A percentile compares a stretch with the other conserved stretches of the same genome.
Conservation (phyloP, 2,888 invertebrate genomes). For the Sphaerophoria rueppellii region DNA sequence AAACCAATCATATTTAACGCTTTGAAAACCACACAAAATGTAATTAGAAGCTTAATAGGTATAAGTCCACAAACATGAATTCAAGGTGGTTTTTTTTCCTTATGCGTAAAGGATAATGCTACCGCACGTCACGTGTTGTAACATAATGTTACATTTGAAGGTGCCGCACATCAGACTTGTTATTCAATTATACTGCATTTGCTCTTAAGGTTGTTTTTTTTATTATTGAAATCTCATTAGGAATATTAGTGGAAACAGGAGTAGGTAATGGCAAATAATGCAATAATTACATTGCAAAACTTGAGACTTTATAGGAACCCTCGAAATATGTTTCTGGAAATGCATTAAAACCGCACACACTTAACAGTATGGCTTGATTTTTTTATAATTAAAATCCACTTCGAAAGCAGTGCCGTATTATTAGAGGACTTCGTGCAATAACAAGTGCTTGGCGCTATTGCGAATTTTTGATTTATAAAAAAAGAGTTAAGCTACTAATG, state of each 20-base stretch:
- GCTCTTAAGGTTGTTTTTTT: slow-evolving; percentile 46
- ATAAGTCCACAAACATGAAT: slow-evolving; percentile 36
- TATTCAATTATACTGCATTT: slow-evolving; percentile 75
- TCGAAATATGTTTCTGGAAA: slow-evolving; percentile 42
- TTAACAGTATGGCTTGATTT: slow-evolving; percentile 71
- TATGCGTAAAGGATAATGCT: slow-evolving; percentile 19
- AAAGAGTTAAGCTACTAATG: slow-evolving; percentile 48
- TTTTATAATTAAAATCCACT: slow-evolving; percentile 65
- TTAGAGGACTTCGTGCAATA: slow-evolving; percentile 39
- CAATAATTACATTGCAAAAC: slow-evolving; percentile 65
- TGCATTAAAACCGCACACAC: slow-evolving; percentile 67
- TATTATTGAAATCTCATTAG: slow-evolving; percentile 71
- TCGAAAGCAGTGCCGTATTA: slow-evolving; percentile 42
- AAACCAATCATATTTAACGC: slow-evolving; percentile 67
- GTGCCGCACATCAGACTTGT: slow-evolving; percentile 52
- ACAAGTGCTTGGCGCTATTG: slow-evolving; percentile 53
- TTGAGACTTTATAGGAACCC: slow-evolving; percentile 56
- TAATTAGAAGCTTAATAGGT: slow-evolving; percentile 66
- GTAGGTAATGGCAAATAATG: slow-evolving; percentile 65
- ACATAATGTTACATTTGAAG: slow-evolving; percentile 54
- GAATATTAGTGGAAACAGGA: slow-evolving; percentile 41
- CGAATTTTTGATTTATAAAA: slow-evolving; percentile 37
- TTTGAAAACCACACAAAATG: slow-evolving; percentile 61
- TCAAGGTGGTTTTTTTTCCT: slow-evolving; percentile 33
- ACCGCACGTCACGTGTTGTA: slow-evolving; percentile 61